Conservation (phyloP, 2,113 vertebrate species). For the Scopus umbretta region DNA sequence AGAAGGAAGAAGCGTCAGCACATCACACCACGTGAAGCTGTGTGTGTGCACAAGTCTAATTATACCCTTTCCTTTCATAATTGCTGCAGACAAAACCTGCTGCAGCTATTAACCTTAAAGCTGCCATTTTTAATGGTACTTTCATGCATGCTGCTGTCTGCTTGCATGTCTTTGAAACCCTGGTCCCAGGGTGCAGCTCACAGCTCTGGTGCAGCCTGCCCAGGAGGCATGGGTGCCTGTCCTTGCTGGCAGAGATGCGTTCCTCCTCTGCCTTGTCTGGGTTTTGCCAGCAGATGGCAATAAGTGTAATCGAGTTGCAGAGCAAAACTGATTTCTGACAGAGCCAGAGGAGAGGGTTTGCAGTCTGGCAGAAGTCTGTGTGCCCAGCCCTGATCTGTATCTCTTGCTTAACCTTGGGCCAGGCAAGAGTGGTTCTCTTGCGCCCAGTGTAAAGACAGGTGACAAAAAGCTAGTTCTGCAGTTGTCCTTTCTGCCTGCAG, state of each 20-base stretch:
- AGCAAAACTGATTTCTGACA: not conserved
- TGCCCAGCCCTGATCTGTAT: not conserved
- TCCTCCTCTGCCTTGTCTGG: not conserved
- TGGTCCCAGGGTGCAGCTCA: not conserved
- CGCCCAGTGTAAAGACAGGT: not conserved
- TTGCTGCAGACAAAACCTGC: not conserved
- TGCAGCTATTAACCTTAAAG: not conserved
- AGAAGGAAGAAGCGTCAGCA: not conserved
- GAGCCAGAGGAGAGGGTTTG: not conserved
- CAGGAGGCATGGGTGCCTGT: rapidly evolving
- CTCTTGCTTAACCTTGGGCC: rapidly evolving
- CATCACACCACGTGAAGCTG: not conserved
- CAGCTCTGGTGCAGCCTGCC: no score
- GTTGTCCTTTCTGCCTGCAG: not conserved
- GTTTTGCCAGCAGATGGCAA: constrained; percentile 44
- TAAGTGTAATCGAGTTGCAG: not conserved
- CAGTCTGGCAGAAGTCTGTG: not conserved
- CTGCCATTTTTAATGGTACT: not conserved
- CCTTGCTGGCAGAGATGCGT: not conserved
- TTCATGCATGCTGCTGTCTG: not conserved
- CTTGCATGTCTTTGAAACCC: not conserved
- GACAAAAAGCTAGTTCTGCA: not conserved
- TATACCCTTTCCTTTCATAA: not conserved
- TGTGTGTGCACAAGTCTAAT: no score
- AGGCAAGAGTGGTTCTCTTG: not conserved